Evolutionary conservation across 2,113 vertebrate species (phyloP), one percentile per base, ranked within the genome.

Genomic region (Aplodontia rufa): DNA sequence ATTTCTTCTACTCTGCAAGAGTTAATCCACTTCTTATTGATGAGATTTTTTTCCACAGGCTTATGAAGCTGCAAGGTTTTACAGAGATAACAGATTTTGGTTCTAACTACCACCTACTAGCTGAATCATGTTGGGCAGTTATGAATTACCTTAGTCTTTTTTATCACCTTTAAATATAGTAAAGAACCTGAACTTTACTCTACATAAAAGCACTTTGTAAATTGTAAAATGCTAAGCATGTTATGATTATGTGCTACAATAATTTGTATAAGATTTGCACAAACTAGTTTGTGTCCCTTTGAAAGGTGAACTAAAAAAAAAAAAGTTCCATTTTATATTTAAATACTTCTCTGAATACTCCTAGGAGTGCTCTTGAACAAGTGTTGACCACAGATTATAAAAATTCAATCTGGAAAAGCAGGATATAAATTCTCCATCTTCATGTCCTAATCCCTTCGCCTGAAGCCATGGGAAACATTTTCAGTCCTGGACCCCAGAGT

Each of bases 11-110:
- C 68, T 86, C 35, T 62, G 5, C 64, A 94, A 75, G 55, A 87
- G 58, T 75, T 85, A 55, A 64, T 90, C 79, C 80, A 80, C 69
- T 93, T 93, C 81, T 68, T 78, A 24, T 55, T 42, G n/a, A 49
- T 74, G n/a, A 87, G 24, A 80, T 74, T 17, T 58, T 82, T 66
- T 75, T n/a, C n/a, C 74, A 72, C 8, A 60, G 55, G 35, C 47
- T 75, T 60, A 53, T 72, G n/a, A 79, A 58, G n/a, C 53, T 83
- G 79, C 85, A 89, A 79, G 53, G 53, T 71, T 13, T 93, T 83
- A 83, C 12, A 78, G 42, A 90, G 40, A 91, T 66, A 93, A 80
- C 24, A 80, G 64, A 68, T 81, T 90, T 60, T 32, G 49, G 51
- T 87, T 81, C n/a, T 64, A 78, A 37, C 13, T 85, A 62, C 90